Evolutionary conservation across 2,888 invertebrate species (phyloP).

Genomic region (Pemphredon lugubris): DNA sequence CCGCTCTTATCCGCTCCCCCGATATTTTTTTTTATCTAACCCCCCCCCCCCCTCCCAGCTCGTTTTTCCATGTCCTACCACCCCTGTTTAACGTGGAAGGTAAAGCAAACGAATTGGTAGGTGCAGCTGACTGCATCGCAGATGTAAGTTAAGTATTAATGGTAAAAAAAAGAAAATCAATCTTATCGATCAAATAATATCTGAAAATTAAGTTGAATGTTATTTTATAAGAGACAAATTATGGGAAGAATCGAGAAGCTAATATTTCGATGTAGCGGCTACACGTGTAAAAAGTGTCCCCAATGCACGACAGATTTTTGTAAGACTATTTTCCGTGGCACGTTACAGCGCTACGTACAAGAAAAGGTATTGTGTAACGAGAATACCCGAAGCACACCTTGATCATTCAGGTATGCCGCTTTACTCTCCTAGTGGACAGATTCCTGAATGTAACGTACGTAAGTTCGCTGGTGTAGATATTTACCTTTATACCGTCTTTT

Average conservation of each 20-base stretch:
- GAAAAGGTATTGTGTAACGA: background rate
- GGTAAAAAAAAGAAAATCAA: background rate
- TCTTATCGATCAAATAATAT: too few species aligned
- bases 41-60: too few species aligned
- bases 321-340: background rate
- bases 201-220: too few species aligned
- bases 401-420: constrained; percentile 14
- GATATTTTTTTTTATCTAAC: background rate
- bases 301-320: too few species aligned
- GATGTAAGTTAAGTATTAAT: too few species aligned
- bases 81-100: background rate
- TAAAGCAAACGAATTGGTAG: background rate
- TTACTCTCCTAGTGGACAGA: background rate
- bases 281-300: too few species aligned
- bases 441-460: constrained; percentile 1
- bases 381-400: constrained; percentile 1
- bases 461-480: constrained; percentile 5
- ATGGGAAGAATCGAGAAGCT: too few species aligned
- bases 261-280: too few species aligned
- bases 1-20: constrained; percentile 10
- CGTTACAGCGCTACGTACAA: too few species aligned
- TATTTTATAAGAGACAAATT: too few species aligned
- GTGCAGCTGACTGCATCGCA: background rate
- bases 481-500: constrained; percentile 5
- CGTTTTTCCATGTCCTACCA: background rate